Conservation (phyloP, 2,797 vertebrate genomes). For the Benthosema pterotum region DNA sequence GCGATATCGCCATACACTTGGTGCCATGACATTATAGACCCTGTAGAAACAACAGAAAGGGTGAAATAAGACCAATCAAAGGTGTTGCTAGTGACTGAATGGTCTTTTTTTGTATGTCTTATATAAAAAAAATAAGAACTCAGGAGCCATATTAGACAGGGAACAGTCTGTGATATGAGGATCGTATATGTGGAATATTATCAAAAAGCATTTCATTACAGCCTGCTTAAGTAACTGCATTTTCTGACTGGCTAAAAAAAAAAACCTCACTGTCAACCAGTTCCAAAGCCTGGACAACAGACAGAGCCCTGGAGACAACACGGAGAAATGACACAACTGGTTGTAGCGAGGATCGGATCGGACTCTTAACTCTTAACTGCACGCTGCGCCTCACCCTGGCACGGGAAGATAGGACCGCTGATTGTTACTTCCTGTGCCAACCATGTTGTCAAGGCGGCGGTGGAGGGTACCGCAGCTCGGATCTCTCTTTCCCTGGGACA, state of each 20-base stretch:
- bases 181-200: slow-evolving; percentile 51
- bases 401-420: slow-evolving; percentile 48
- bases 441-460: slow-evolving; percentile 27
- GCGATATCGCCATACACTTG: slow-evolving; percentile 79
- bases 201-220: slow-evolving; percentile 57
- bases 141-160: slow-evolving; percentile 82
- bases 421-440: slow-evolving; percentile 53
- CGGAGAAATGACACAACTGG: slow-evolving; percentile 41
- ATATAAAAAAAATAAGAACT: slow-evolving; percentile 72
- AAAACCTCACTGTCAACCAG: slow-evolving; percentile 33
- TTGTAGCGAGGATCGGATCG: slow-evolving; percentile 38
- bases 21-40: slow-evolving; percentile 74
- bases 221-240: slow-evolving; percentile 47
- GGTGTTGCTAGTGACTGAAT: slow-evolving; percentile 70
- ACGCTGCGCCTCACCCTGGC: slow-evolving; percentile 51
- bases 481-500: slow-evolving; percentile 17
- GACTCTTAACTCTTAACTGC: too few relatives aligned
- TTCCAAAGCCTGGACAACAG: slow-evolving; percentile 17
- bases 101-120: slow-evolving; percentile 68
- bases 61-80: slow-evolving; percentile 57
- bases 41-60: slow-evolving; percentile 56
- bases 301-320: slow-evolving; percentile 22
- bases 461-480: slow-evolving; percentile 5
- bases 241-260: slow-evolving; percentile 19
- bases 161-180: slow-evolving; percentile 31